Base-by-base conservation (phyloP, 2,888 invertebrate genomes). In the Leptarthrus brevirostris region DNA sequence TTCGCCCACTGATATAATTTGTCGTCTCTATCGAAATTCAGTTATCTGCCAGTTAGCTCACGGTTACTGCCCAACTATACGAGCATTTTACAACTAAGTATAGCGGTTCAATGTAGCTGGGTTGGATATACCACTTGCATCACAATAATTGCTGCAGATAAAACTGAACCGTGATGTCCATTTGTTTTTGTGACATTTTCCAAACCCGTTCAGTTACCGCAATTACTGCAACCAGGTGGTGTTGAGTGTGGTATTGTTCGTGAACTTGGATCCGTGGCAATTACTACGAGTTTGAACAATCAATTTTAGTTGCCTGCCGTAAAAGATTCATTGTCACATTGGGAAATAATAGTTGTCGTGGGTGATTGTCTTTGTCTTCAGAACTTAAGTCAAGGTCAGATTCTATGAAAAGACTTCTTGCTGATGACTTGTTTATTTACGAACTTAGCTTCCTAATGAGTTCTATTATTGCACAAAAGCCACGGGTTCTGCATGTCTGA, bases 401-500 rank as follows among this genome's bases (percentile, higher is more conserved):
- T 6, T 18, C 24, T 44, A 44, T 24, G 34, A 24, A 64, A 64
- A 54, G 12, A 54, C 54, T 12, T 14, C 5, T 6, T 44, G 44
- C 64, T 44, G 22, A 36, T 64, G 14, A n/a, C 3, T 47, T 22
- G 47, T 52, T 52, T 71, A 71, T 71, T 71, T 71, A 71, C 24
- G 36, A 10, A 56, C 20, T 56, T 40, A 44, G 12, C 6, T n/a
- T 8, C 14, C 10, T 22, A 54, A 54, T 6, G n/a, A n/a, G 8
- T 14, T 10, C 14, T 52, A 30, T 34, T 36, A 61, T 36, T 74
- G 71, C 2, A 82, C 79, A 78, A 79, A 81, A 18, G 82, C 82
- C 71, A 83, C 81, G 10, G 82, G 82, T 56, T 81, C 75, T 2
- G 79, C 80, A 49, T 80, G 78, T 20, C 79, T 78, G 72, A 81